Conservation (phyloP, 2,888 invertebrate genomes). For the Galeopsomyia nigrocyanea region DNA sequence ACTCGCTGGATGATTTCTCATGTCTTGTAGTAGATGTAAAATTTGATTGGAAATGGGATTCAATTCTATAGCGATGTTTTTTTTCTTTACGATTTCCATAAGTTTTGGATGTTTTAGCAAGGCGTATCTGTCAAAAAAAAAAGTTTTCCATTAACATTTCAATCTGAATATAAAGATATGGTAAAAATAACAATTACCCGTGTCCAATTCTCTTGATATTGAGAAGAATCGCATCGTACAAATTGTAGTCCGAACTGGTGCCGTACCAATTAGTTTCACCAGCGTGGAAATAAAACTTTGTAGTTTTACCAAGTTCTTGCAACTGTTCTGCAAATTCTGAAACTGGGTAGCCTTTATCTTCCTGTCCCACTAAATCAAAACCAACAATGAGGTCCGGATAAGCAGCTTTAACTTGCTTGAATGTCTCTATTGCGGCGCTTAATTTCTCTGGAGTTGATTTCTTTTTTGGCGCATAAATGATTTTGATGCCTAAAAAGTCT, state of each 20-base stretch:
- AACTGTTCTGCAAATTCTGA: conserved; percentile 74
- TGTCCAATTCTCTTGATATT: conserved; percentile 84
- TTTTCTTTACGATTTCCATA: conserved; percentile 72
- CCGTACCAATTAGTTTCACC: conserved; percentile 86
- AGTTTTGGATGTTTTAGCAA: conserved; percentile 80
- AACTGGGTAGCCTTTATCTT: conserved; percentile 78
- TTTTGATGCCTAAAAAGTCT: conserved; percentile 77
- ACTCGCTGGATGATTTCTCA: conserved; percentile 82
- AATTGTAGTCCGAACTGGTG: conserved; percentile 76
- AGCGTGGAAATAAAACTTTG: conserved; percentile 85
- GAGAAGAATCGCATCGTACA: conserved; percentile 82
- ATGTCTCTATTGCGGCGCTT: not conserved
- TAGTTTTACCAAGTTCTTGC: conserved; percentile 52
- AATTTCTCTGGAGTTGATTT: conserved; percentile 43
- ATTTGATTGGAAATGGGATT: conserved; percentile 85
- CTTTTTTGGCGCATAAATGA: conserved; percentile 78
- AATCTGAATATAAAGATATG: no score
- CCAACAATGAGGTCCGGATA: conserved; percentile 70
- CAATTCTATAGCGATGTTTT: conserved; percentile 80
- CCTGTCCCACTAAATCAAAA: conserved; percentile 86
- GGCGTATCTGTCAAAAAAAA: conserved; percentile 68
- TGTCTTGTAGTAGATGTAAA: conserved; percentile 77
- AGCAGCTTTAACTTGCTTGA: not conserved
- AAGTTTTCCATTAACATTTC: no score
- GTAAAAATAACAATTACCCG: conserved; percentile 69